Evolutionary conservation across 2,797 vertebrate genomes (phyloP), one percentile per base, ranked within the genome.

Genomic region (Vireo griseus): DNA sequence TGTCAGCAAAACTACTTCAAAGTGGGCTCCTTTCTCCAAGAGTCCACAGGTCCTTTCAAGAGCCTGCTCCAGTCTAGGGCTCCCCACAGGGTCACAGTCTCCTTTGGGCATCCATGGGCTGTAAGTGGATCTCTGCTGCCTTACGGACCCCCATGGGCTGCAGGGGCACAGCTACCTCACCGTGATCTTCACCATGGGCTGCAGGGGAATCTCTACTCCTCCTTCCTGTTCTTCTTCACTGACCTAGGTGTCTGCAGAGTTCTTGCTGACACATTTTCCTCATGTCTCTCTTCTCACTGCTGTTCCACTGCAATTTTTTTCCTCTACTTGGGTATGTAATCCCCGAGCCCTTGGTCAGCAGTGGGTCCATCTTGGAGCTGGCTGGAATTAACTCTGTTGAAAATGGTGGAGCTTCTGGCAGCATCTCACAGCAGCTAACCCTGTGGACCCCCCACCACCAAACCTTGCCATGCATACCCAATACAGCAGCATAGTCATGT

Each of bases 141-240:
- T 19, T 15, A 1, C 18, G 29, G 11, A 63, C 10, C 5, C 6
- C 13, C 39, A 11, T 7, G 16, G 45, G 33, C 39, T 51, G 44
- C 1, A 0, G 14, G 4, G 1, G 2, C 8, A 22, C 20, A 65
- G 2, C 20, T 35, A 10, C 29, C 10, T 47, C 26, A n/a, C 18
- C 0, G 0, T 13, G 16, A 5, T 16, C 39, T 39, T 17, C 45
- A 42, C 11, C 22, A 16, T 0, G 0, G 39, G 3, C 3, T 69
- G 39, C 22, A 58, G 13, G 9, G 3, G 40, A 81, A 65, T 37
- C 29, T 62, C 45, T 44, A 28, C 12, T 71, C 35, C n/a, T 5
- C 35, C 35, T 35, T 35, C 35, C 35, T 35, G 35, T 65, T 21
- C 37, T 61, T 54, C 21, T 48, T 47, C 35, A 33, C 14, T 54